phyloP scores from a whole-genome alignment of 30 jellyfish, hydroid and myxozoan species.

The Nemopilema nomurai region DNA sequence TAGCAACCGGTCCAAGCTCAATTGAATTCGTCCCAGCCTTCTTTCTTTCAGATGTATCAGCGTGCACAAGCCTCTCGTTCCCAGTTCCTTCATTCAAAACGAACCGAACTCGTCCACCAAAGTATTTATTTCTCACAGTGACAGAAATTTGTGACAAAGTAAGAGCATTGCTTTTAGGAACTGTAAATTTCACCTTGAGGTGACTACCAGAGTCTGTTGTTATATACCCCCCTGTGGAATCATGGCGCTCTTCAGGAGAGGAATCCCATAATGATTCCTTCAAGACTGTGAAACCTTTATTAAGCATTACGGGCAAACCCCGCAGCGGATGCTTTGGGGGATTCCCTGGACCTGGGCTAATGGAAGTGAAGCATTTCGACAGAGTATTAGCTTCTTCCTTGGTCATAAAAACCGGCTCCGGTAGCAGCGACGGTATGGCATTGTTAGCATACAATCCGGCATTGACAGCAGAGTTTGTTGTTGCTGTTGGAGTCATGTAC shows the following conservation, averaged over 20 bases:
- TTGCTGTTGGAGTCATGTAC: background rate
- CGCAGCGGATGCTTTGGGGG: slow-evolving; percentile 62
- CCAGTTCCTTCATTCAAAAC: slow-evolving; percentile 32
- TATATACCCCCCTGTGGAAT: slow-evolving; percentile 80
- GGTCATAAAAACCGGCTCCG: slow-evolving; percentile 46
- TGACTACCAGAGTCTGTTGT: slow-evolving; percentile 18
- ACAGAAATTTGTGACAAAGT: slow-evolving; percentile 48
- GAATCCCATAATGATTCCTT: slow-evolving; percentile 61
- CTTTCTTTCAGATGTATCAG: slow-evolving; percentile 63
- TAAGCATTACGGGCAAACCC: slow-evolving; percentile 32
- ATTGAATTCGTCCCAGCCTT: slow-evolving; percentile 53
- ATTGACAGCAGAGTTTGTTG: background rate
- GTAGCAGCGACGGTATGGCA: slow-evolving; percentile 15
- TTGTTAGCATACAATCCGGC: background rate
- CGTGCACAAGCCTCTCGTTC: slow-evolving; percentile 7
- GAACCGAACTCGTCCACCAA: slow-evolving; percentile 65
- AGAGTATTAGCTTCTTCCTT: slow-evolving; percentile 4
- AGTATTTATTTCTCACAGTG: slow-evolving; percentile 62
- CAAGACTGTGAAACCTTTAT: slow-evolving; percentile 60
- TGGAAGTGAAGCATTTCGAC: slow-evolving; percentile 74
- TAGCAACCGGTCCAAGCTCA: slow-evolving; percentile 54
- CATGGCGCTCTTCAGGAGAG: slow-evolving; percentile 68
- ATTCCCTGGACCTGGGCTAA: slow-evolving; percentile 61
- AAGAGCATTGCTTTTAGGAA: background rate
- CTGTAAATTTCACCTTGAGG: slow-evolving; percentile 45